Evolutionary conservation across 1,140 invertebrate species (phyloP).

Genomic region (Zelostemma sp.): DNA sequence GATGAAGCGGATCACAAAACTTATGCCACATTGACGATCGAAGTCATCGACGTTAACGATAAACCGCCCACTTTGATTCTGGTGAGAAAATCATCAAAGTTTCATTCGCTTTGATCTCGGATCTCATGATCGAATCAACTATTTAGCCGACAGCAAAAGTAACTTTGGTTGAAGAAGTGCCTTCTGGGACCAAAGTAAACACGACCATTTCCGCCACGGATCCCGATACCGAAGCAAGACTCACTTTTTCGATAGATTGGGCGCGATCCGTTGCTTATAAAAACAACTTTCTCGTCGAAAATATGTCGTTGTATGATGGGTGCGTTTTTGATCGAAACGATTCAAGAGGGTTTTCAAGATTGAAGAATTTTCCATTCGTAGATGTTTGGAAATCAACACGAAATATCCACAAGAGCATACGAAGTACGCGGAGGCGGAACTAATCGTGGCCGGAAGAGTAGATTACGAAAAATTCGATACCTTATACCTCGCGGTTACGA

Average conservation of each 20-base stretch:
- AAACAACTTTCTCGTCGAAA: constrained; percentile 22
- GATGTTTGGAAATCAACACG: constrained; percentile 23
- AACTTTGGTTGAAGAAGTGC: constrained; percentile 70
- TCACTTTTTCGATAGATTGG: constrained; percentile 73
- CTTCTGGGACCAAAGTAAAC: constrained; percentile 60
- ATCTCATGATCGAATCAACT: neutral
- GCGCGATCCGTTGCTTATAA: constrained; percentile 70
- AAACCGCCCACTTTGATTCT: constrained; percentile 69
- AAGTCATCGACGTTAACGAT: constrained; percentile 73
- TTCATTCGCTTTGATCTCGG: neutral
- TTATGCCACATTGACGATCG: constrained; percentile 69
- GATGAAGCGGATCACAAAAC: constrained; percentile 60
- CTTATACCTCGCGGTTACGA: constrained; percentile 30
- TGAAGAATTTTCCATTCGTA: neutral
- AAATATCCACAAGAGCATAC: constrained; percentile 18
- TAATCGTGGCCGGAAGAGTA: constrained; percentile 28
- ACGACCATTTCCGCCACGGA: constrained; percentile 67
- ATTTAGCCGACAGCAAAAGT: constrained; percentile 61
- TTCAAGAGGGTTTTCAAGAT: no score
- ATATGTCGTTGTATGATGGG: neutral
- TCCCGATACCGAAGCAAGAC: constrained; percentile 69
- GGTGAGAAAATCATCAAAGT: constrained; percentile 50
- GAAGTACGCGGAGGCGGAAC: constrained; percentile 16
- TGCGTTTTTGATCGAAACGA: neutral
- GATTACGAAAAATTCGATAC: constrained; percentile 44